A percentile compares a stretch with the other conserved stretches of the same genome.
Conservation (phyloP, 2,113 vertebrate species). For the Eulemur macaco region DNA sequence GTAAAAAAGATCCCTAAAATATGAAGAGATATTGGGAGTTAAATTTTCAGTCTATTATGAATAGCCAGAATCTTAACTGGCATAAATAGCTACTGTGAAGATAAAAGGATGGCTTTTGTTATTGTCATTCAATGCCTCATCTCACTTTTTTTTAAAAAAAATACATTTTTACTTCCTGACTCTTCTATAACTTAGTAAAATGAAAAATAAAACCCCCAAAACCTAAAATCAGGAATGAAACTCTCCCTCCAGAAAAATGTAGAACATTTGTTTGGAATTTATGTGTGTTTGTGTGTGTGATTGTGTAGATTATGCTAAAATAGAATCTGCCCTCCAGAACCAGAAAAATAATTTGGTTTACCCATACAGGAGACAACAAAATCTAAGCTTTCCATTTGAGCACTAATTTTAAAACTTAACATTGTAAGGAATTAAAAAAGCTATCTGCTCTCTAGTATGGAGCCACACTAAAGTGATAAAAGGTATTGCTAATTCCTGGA, state of each 20-base stretch:
- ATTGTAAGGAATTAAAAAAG: not conserved
- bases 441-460: not conserved
- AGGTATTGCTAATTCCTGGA: not conserved
- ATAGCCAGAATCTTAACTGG: not conserved
- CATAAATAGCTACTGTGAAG: not conserved
- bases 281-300: not conserved
- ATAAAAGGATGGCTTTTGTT: not conserved
- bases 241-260: not conserved
- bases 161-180: not conserved
- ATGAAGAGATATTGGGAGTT: not conserved
- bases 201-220: not conserved
- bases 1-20: not conserved
- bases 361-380: not conserved
- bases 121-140: not conserved
- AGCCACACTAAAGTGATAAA: not conserved
- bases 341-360: not conserved
- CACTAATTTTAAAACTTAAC: not conserved
- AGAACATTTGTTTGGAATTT: not conserved
- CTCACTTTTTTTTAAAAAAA: not conserved
- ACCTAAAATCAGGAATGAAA: slow-evolving; percentile 5
- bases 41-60: not conserved
- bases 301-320: not conserved
- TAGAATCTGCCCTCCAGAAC: not conserved
- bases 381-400: not conserved
- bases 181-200: not conserved